These are phyloP conservation scores for Chelonia mydas DNA, from an alignment of 2,797 vertebrate genomes.

Conservation along the genomic window DNA sequence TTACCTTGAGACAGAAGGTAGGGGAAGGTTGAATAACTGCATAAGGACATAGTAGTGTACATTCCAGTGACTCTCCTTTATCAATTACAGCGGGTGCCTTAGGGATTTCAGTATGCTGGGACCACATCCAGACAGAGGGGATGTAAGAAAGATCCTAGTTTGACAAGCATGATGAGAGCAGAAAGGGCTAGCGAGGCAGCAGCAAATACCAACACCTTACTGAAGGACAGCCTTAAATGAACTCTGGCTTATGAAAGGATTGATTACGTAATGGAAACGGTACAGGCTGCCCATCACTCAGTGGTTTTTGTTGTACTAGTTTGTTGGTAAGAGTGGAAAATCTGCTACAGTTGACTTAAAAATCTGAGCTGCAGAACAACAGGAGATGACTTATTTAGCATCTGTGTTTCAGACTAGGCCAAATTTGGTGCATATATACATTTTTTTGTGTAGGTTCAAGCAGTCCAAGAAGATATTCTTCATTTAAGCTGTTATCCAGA, in stretches of 20 bases:
- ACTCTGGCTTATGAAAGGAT: conserved; percentile 28
- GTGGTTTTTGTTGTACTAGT: background rate
- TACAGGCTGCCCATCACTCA: background rate
- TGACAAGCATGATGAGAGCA: background rate
- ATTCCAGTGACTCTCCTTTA: conserved; percentile 17
- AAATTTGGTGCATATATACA: fast-evolving
- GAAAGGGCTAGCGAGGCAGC: background rate
- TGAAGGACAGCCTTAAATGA: conserved; percentile 40
- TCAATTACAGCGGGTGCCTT: conserved; percentile 15
- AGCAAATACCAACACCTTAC: background rate
- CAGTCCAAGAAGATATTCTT: fast-evolving
- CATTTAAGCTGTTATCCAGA: background rate
- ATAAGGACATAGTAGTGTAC: background rate
- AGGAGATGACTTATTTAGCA: background rate
- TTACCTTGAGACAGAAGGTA: background rate
- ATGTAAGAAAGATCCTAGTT: background rate
- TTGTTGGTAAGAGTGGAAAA: background rate
- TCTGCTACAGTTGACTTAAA: background rate
- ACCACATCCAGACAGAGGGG: background rate
- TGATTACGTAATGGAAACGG: background rate
- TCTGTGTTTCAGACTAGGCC: background rate
- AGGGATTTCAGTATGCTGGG: background rate
- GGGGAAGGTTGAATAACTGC: background rate
- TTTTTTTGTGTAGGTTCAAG: background rate
- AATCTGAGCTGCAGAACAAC: background rate